phyloP scores from a whole-genome alignment of 2,113 vertebrate genomes.

The Tragelaphus scriptus region DNA sequence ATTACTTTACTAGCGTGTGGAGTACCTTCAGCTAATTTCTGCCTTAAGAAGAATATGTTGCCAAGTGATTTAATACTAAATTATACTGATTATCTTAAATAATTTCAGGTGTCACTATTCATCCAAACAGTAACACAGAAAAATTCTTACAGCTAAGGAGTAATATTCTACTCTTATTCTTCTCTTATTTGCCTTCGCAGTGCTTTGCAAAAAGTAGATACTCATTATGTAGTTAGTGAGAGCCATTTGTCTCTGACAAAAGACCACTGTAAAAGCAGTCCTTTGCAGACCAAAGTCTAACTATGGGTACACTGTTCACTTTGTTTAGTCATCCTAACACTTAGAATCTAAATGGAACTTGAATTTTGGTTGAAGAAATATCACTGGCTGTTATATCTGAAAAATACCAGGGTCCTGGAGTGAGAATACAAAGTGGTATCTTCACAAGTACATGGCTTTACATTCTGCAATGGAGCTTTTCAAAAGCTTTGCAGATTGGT shows the following conservation, averaged over 20 bases:
- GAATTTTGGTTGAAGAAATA: neutral
- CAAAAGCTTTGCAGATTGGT: neutral
- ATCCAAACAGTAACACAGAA: neutral
- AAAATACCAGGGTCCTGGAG: neutral
- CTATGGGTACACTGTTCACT: neutral
- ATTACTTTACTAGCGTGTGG: no score
- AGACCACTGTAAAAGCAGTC: neutral
- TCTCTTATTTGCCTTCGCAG: neutral
- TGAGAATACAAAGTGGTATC: neutral
- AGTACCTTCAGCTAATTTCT: neutral
- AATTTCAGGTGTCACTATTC: neutral
- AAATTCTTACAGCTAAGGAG: neutral
- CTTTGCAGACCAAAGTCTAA: neutral
- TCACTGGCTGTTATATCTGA: neutral
- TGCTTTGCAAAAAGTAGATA: neutral
- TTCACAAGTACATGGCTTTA: neutral
- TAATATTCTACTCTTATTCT: neutral
- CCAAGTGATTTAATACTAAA: neutral
- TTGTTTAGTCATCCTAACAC: neutral
- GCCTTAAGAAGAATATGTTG: neutral
- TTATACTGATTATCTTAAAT: neutral
- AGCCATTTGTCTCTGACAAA: neutral
- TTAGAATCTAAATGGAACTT: neutral
- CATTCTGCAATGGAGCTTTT: neutral
- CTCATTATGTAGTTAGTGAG: neutral